Base-by-base conservation (phyloP, 2,797 vertebrate genomes). In the Intellagama lesueurii region DNA sequence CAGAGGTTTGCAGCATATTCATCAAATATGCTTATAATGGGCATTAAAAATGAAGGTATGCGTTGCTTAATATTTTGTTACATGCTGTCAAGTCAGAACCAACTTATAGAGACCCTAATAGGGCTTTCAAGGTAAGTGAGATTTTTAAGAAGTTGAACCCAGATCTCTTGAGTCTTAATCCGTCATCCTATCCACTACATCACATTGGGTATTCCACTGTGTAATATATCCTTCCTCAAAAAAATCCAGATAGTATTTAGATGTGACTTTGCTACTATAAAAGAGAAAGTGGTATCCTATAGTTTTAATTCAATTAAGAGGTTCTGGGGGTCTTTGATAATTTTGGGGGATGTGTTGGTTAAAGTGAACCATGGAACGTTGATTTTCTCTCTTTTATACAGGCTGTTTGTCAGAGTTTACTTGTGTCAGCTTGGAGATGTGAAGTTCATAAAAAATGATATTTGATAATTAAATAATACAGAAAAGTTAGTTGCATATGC, bases 371-470 rank as follows among this genome's bases (percentile, higher is more conserved):
- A 68, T 87, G 0, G 89, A 52, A 52, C 88, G 87, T 14, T 35
- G 76, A 92, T 79, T 77, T 90, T 87, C 91, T 16, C 2, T 88
- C 88, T 88, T 92, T 66, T 44, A 56, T 68, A 90, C 75, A 5
- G 32, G 30, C 7, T 9, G 35, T 35, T 94, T 90, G 49, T 83
- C 90, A 90, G 79, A 68, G n/a, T 95, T 92, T 93, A 69, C 90
- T 83, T 78, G 52, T 80, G 32, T 85, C 75, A 52, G 40, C 81
- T 87, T 88, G 44, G 87, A 92, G 89, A 93, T 92, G 87, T 79
- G 91, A 94, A 93, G 85, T 83, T 94, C 85, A 88, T 77, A 80
- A 93, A 93, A 90, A 88, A 93, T 69, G 88, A 92, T 47, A 81
- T 91, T 28, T 30, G 9, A 79, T 68, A 90, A 28, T 8, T 88